Evolutionary conservation across 2,113 vertebrate species (phyloP).

Genomic region (Crotalus helleri): DNA sequence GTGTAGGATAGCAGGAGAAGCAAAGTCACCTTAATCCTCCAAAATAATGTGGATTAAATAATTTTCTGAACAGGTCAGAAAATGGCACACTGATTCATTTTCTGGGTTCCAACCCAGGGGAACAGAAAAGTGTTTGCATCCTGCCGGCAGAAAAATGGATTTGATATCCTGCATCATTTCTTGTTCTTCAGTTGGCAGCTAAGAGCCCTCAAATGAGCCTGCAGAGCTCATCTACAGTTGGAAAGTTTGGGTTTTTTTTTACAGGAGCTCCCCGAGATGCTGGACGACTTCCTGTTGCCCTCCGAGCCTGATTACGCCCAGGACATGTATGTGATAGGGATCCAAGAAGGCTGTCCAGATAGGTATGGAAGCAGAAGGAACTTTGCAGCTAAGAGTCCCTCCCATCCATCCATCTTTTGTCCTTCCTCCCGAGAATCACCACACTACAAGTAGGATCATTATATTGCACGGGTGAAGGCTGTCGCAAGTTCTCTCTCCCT

Average conservation of each 20-base stretch:
- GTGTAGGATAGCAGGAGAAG: too few relatives aligned
- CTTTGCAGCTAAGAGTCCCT: not conserved
- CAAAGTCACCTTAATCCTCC: not conserved
- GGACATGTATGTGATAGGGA: constrained; percentile 91
- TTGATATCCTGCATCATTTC: not conserved
- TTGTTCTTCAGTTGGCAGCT: not conserved
- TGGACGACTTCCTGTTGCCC: constrained; percentile 92
- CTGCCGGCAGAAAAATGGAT: not conserved
- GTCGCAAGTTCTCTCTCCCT: too few relatives aligned
- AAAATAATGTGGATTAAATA: not conserved
- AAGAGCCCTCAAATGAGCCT: not conserved
- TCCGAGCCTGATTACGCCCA: constrained; percentile 88
- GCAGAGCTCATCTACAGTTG: not conserved
- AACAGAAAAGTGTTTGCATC: not conserved
- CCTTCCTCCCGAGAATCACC: not conserved
- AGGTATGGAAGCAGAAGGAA: constrained; percentile 68
- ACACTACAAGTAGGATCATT: rapidly evolving
- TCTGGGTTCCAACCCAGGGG: too few relatives aligned
- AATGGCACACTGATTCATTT: not conserved
- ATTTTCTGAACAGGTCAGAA: not conserved
- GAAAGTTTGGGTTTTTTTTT: not conserved
- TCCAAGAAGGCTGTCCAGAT: constrained; percentile 96
- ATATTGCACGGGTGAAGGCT: not conserved
- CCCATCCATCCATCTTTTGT: not conserved
- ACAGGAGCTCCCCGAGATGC: constrained; percentile 82